Evolutionary conservation across 2,113 vertebrate species (phyloP).

Genomic region (Dromas ardeola): DNA sequence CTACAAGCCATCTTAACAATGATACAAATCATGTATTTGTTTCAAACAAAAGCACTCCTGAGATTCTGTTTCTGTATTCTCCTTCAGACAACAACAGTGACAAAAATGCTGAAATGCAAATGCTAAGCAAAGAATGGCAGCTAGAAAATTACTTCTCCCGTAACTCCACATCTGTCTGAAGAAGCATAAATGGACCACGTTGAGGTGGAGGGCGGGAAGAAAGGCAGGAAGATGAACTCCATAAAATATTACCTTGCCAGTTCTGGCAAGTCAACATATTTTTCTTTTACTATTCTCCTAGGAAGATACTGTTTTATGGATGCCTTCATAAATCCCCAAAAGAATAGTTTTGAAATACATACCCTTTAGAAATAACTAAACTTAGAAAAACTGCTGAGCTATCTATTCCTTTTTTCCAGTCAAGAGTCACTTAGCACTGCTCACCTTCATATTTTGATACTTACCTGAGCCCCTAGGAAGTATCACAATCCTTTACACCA

Average conservation of each 20-base stretch:
- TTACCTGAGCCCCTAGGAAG: not conserved
- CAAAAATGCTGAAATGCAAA: not conserved
- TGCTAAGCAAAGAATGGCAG: not conserved
- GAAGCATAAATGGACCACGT: not conserved
- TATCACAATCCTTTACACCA: not conserved
- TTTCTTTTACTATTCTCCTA: not conserved
- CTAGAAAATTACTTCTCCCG: not conserved
- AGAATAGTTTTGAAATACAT: not conserved
- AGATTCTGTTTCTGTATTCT: not conserved
- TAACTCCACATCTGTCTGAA: not conserved
- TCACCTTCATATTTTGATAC: not conserved
- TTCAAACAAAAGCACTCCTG: not conserved
- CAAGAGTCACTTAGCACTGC: not conserved
- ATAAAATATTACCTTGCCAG: not conserved
- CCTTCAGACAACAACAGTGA: not conserved
- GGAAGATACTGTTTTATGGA: not conserved
- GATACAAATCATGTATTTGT: not conserved
- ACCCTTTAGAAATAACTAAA: not conserved
- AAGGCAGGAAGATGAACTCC: not conserved
- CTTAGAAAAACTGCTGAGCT: not conserved
- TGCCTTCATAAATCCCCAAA: not conserved
- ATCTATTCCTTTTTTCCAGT: not conserved
- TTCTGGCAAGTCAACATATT: not conserved
- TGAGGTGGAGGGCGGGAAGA: not conserved
- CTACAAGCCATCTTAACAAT: not conserved